A percentile compares a stretch with the other conserved stretches of the same genome.
Evolutionary conservation across 2,113 vertebrate genomes (phyloP).

Genomic region (Istiophorus platypterus): DNA sequence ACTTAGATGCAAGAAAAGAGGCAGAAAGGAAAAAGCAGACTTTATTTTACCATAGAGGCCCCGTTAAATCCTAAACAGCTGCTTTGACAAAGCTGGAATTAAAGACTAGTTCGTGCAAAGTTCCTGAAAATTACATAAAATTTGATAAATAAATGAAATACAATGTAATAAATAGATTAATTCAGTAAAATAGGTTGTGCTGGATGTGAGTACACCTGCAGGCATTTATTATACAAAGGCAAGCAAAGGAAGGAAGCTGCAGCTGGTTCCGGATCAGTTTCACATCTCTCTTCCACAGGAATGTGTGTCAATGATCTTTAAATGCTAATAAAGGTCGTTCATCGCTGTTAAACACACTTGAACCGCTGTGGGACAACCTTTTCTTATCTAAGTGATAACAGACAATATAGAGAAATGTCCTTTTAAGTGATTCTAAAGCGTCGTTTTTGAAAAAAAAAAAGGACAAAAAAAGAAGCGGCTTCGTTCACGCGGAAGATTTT

Average conservation of each 20-base stretch:
- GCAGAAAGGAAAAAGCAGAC: too few relatives aligned
- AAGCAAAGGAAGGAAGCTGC: too few relatives aligned
- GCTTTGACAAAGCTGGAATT: not conserved
- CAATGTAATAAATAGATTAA: too few relatives aligned
- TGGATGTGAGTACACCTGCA: not conserved
- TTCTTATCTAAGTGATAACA: not conserved
- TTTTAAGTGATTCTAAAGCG: not conserved
- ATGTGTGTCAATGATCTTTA: not conserved
- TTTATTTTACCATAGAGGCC: too few relatives aligned
- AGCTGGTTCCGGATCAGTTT: not conserved
- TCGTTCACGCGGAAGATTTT: too few relatives aligned
- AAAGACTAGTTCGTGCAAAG: not conserved
- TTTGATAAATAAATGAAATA: too few relatives aligned
- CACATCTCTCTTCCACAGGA: too few relatives aligned
- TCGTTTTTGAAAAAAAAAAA: too few relatives aligned
- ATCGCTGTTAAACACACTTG: not conserved
- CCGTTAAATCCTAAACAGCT: not conserved
- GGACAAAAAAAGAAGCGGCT: too few relatives aligned
- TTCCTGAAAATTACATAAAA: too few relatives aligned
- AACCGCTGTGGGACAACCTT: not conserved
- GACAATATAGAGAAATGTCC: not conserved
- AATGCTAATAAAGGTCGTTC: not conserved
- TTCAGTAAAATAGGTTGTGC: not conserved
- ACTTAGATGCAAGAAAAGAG: too few relatives aligned
- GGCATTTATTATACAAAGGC: not conserved